Conservation (phyloP, 2,888 invertebrate genomes). For the Luperina testacea region DNA sequence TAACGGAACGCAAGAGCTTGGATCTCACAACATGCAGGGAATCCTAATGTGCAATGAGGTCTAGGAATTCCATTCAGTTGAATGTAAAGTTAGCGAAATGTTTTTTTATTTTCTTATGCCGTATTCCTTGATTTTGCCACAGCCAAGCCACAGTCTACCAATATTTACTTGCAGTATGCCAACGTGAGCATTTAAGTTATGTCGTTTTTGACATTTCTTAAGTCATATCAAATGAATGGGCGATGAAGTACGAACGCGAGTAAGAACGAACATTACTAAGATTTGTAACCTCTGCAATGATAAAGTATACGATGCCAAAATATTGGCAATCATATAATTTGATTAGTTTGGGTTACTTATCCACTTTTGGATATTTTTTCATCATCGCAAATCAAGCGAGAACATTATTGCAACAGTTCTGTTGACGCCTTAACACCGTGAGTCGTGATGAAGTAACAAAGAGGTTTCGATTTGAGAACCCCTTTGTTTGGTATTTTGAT, state of each 20-base stretch:
- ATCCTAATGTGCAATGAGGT: too few relatives aligned
- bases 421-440: constrained; percentile 21
- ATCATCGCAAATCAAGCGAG: constrained; percentile 63
- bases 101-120: background rate
- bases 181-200: background rate
- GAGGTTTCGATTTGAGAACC: constrained; percentile 26
- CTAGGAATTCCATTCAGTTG: background rate
- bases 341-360: constrained; percentile 62
- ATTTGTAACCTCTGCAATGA: constrained; percentile 26
- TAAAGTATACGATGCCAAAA: constrained; percentile 32
- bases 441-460: constrained; percentile 47
- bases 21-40: too few relatives aligned
- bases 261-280: background rate
- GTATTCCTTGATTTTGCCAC: background rate
- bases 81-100: background rate
- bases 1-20: too few relatives aligned
- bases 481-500: constrained; percentile 31
- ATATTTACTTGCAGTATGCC: background rate
- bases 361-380: constrained; percentile 58
- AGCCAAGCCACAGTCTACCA: background rate
- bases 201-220: background rate
- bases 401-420: constrained; percentile 56
- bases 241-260: background rate
- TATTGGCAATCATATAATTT: constrained; percentile 50
- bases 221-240: background rate